These are phyloP conservation scores for Endomychus coccineus DNA, from an alignment of 2,888 invertebrate genomes.

Conservation along the genomic window DNA sequence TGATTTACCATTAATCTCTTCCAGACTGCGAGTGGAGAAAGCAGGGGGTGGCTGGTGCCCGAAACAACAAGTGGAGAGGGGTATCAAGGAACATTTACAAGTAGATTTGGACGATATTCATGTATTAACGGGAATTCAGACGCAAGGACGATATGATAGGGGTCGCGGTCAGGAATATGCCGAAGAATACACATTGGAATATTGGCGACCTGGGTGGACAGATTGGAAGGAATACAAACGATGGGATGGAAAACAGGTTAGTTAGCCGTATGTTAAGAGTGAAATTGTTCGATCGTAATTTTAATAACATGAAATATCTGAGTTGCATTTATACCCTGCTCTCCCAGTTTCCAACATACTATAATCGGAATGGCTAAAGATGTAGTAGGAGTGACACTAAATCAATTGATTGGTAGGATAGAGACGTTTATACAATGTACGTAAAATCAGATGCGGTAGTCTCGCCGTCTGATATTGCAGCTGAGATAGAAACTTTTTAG, in stretches of 20 bases:
- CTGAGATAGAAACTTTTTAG: no score
- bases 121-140: conserved; percentile 64
- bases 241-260: conserved; percentile 60
- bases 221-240: conserved; percentile 59
- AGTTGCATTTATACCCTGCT: no score
- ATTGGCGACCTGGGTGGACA: conserved; percentile 54
- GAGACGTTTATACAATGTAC: no score
- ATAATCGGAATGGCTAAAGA: no score
- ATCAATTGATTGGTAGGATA: no score
- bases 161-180: conserved; percentile 70
- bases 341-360: no score
- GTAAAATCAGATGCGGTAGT: no score
- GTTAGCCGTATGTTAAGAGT: no score
- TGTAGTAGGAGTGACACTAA: no score
- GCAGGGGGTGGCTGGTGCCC: conserved; percentile 77
- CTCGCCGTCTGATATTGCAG: no score
- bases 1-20: conserved; percentile 26
- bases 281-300: no score
- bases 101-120: conserved; percentile 55
- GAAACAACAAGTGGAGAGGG: conserved; percentile 55
- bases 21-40: conserved; percentile 52
- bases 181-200: conserved; percentile 63
- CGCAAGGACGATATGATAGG: conserved; percentile 69
- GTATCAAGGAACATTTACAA: conserved; percentile 59
- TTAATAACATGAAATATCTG: no score